These are phyloP conservation scores for Eudasyphora cyanicolor DNA, from an alignment of 2,888 invertebrate genomes.

Conservation along the genomic window DNA sequence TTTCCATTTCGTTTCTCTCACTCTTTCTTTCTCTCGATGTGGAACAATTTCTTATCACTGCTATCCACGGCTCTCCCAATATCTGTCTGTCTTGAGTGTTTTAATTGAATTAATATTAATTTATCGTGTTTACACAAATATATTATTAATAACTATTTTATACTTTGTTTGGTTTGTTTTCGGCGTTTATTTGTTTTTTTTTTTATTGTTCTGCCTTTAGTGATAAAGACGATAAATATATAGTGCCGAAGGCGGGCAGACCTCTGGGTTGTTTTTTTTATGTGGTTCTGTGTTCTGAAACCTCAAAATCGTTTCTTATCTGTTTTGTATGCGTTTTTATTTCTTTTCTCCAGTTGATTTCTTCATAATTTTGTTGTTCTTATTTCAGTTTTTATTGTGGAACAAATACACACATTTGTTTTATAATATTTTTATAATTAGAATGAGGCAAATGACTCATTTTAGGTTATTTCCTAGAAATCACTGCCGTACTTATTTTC, in stretches of 20 bases:
- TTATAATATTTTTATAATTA: neutral
- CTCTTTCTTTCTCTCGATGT: neutral
- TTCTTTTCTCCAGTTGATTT: no score
- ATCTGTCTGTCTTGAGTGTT: neutral
- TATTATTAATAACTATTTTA: slow-evolving; percentile 20
- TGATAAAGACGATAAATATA: neutral
- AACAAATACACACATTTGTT: neutral
- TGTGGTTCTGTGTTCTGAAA: neutral
- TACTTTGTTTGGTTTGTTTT: neutral
- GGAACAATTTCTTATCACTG: neutral
- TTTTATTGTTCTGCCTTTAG: neutral
- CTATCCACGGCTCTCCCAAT: neutral
- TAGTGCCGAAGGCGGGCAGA: neutral
- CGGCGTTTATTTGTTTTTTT: neutral
- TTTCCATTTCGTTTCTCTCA: neutral
- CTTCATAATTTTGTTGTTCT: neutral
- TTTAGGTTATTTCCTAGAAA: neutral
- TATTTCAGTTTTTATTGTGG: neutral
- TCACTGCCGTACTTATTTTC: neutral
- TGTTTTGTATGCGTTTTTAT: neutral
- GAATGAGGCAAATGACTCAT: neutral
- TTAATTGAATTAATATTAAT: slow-evolving; percentile 4
- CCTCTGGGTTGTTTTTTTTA: neutral
- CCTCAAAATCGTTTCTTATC: slow-evolving; percentile 4
- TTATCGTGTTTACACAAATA: slow-evolving; percentile 3